Conservation (phyloP, 2,113 vertebrate species). For the Acinonyx jubatus region DNA sequence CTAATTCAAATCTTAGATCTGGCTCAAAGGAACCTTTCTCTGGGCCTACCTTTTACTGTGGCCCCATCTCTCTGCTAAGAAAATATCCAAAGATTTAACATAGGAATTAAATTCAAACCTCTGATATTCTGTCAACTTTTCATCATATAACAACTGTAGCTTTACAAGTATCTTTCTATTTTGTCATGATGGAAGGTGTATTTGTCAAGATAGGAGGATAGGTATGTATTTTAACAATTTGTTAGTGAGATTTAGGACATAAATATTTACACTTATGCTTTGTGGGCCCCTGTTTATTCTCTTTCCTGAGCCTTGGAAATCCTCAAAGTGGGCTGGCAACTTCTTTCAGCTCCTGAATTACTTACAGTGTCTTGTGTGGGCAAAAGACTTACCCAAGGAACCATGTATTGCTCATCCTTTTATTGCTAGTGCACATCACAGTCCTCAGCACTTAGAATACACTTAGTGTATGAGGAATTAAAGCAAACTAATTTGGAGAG, state of each 20-base stretch:
- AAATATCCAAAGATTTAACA: neutral
- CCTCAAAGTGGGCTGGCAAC: neutral
- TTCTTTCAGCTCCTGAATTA: neutral
- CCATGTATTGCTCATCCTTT: neutral
- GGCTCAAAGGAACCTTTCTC: neutral
- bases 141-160: neutral
- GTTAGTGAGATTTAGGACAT: neutral
- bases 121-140: conserved; percentile 14
- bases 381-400: neutral
- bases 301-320: neutral
- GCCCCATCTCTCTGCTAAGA: neutral
- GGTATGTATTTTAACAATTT: neutral
- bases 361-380: neutral
- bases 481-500: neutral
- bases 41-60: neutral
- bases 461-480: neutral
- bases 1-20: neutral
- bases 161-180: conserved; percentile 33
- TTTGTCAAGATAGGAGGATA: neutral
- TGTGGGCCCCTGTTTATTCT: neutral
- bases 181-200: neutral
- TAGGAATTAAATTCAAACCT: conserved; percentile 8
- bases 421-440: neutral
- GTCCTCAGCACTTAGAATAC: neutral
- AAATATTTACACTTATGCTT: neutral